phyloP scores from a whole-genome alignment of 2,797 vertebrate genomes.

The Delichon dasypus region DNA sequence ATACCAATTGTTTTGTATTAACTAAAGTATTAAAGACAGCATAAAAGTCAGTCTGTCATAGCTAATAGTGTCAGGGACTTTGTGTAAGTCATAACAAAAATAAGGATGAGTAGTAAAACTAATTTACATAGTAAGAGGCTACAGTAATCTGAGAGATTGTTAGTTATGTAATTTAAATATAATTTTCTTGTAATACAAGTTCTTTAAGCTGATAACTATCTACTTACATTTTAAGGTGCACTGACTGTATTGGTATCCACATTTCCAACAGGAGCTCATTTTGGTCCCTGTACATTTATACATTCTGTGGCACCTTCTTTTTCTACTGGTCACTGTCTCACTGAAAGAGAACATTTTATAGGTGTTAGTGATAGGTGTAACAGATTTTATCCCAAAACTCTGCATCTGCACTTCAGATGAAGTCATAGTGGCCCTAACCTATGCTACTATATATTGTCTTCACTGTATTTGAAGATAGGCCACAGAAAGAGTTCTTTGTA shows the following conservation, averaged over 20 bases:
- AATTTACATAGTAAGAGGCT: constrained; percentile 15
- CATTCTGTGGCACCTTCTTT: not conserved
- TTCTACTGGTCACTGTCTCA: not conserved
- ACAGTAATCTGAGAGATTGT: not conserved
- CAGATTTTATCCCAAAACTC: not conserved
- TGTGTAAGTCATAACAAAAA: not conserved
- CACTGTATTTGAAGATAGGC: not conserved
- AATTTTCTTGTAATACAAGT: constrained; percentile 32
- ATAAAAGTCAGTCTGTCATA: not conserved
- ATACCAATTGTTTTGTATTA: not conserved
- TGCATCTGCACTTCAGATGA: not conserved
- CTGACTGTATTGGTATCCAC: not conserved
- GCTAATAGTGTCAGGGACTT: not conserved
- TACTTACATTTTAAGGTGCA: constrained; percentile 2
- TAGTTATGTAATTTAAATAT: constrained; percentile 24
- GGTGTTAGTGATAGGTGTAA: not conserved
- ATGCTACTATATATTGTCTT: not conserved
- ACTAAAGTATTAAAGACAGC: not conserved
- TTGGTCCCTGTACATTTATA: not conserved
- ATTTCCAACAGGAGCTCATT: not conserved
- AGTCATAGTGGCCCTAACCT: not conserved
- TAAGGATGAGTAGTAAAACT: not conserved
- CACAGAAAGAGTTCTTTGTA: not conserved
- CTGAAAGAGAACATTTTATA: not conserved
- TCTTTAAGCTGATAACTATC: constrained; percentile 4